Conservation (phyloP, 2,797 vertebrate species). For the Bufotes viridis region DNA sequence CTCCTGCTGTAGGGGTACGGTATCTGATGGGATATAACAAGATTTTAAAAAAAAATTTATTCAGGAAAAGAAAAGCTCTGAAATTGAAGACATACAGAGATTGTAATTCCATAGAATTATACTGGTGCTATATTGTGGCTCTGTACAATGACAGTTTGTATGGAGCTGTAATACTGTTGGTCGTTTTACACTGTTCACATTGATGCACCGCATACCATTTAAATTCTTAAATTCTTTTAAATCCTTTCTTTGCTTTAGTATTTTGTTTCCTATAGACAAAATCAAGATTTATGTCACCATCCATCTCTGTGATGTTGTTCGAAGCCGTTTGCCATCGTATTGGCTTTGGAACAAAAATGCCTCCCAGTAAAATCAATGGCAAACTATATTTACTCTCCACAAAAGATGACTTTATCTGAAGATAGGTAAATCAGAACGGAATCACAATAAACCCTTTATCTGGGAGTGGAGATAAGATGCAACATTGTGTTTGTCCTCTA, state of each 20-base stretch:
- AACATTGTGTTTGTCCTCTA: constrained; percentile 56
- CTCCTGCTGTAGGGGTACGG: too few relatives aligned
- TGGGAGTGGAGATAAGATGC: constrained; percentile 55
- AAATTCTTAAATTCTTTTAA: background rate
- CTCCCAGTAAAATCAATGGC: constrained; percentile 50
- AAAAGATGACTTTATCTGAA: constrained; percentile 46
- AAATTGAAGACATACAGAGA: too few relatives aligned
- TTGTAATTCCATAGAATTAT: background rate
- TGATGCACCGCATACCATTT: background rate
- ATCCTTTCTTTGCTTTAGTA: background rate
- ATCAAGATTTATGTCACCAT: constrained; percentile 1
- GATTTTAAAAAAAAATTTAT: too few relatives aligned
- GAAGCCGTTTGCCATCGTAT: background rate
- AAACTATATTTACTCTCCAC: constrained; percentile 49
- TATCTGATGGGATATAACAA: too few relatives aligned
- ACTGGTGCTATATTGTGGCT: background rate
- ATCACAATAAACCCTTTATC: constrained; percentile 51
- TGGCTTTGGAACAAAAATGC: constrained; percentile 32
- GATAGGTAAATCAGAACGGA: constrained; percentile 52
- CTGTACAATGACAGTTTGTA: background rate
- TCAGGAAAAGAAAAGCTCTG: too few relatives aligned
- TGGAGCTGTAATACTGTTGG: too few relatives aligned
- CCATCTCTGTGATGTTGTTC: background rate
- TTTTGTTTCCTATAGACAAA: background rate
- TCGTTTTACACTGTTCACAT: background rate